Base-by-base conservation (phyloP, 2,797 vertebrate genomes). In the Hydrocynus forskahlii region DNA sequence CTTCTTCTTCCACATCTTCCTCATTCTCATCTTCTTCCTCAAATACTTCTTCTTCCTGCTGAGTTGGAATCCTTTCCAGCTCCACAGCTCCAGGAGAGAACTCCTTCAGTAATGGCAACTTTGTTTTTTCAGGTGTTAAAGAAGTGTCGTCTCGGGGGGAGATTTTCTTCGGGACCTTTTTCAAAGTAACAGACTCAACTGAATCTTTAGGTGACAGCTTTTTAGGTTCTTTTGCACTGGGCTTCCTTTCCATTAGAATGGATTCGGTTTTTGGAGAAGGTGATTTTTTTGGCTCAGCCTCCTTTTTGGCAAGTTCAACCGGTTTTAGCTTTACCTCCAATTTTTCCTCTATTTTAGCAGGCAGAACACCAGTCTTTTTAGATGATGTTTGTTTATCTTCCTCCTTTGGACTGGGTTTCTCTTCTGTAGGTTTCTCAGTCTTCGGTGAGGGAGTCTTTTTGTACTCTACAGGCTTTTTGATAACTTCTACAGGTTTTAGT, bases 31-130 rank as follows among this genome's bases (percentile, higher is more conserved):
- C 85, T 68, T 88, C 81, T 62, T 92, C 88, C 63, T 91, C 88
- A 17, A 45, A 84, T 62, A 94, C 88, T 85, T 94, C 89, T 83
- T 93, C 95, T 76, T 94, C 93, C 7, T 72, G 81, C 75, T 91
- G 92, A 1, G 93, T 95, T 14, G 91, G 91, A 57, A 94, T 88
- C 84, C 93, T 93, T 81, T 88, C 90, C 81, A 95, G 81, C 66
- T 92, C 84, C 54, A 94, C 85, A 0, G 86, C 88, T 83, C 89
- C 86, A 48, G 94, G 93, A 45, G 94, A 94, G 52, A 94, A 63
- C 83, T 93, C 92, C 73, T 92, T 94, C 23, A 85, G 72, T 50
- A 91, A 17, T 21, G 84, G 87, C 13, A 92, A 48, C 66, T 87
- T 81, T 10, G 55, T 81, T 88, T 86, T 86, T 7, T 21, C 74